Evolutionary conservation across 2,113 vertebrate species (phyloP), one percentile per base, ranked within the genome.

Genomic region (Chionis minor): DNA sequence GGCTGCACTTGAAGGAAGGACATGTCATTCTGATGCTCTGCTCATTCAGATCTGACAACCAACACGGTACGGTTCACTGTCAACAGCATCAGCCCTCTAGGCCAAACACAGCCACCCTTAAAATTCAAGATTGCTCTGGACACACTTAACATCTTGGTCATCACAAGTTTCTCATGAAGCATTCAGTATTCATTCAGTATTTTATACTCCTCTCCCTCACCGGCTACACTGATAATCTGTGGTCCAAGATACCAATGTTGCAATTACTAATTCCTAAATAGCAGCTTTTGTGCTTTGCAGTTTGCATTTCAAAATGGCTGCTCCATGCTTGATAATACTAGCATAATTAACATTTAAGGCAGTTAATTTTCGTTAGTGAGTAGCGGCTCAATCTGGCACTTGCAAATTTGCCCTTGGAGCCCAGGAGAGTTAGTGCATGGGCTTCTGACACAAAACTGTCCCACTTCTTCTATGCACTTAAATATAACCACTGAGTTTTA

Each of bases 401-500:
- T 85, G 80, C 91, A 95, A 88, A 78, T 59, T 71, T 92, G 38
- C 47, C 71, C 82, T 81, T 88, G 80, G 61, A 94, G 69, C 65
- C 55, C 86, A 71, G 69, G 85, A 78, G 86, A 91, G 14, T 90
- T 55, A 71, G 10, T 62, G n/a, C 38, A 63, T 30, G 77, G 59
- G 69, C 88, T 88, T 84, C 80, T 63, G 42, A 92, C 54, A 73
- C 42, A 80, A 78, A 66, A 66, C 24, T 51, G 45, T 30, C 82
- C 79, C 63, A 71, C 78, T 93, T 88, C 58, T 88, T 96, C 94
- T 32, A 10, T 59, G 23, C 65, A 83, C 93, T 93, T 95, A 92
- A 93, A 93, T 93, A 92, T 62, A 88, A 83, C 63, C 67, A 86
- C 59, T 74, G 66, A 42, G 26, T 83, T 93, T 92, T 67, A 77